phyloP scores from a whole-genome alignment of 2,888 invertebrate genomes.

The Mactromeris polynyma region DNA sequence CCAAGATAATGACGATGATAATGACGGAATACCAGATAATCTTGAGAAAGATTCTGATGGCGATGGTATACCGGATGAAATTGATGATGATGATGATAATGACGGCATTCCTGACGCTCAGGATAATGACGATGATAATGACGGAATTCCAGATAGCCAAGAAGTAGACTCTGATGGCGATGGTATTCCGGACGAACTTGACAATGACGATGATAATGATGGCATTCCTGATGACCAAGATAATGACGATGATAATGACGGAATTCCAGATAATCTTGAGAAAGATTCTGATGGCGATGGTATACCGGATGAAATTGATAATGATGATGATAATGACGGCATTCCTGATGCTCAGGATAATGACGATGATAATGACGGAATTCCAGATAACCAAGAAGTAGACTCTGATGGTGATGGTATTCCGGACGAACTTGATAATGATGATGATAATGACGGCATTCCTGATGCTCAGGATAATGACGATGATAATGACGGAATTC shows the following conservation, averaged over 20 bases:
- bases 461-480: constrained; percentile 77
- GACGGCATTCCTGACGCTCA: constrained; percentile 79
- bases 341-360: constrained; percentile 77
- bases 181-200: constrained; percentile 82
- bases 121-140: constrained; percentile 74
- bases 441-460: constrained; percentile 77
- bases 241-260: constrained; percentile 78
- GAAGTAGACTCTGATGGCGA: constrained; percentile 83
- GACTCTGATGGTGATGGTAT: constrained; percentile 85
- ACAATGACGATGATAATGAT: constrained; percentile 77
- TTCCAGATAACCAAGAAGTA: constrained; percentile 83
- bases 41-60: constrained; percentile 79
- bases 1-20: constrained; percentile 76
- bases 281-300: constrained; percentile 79
- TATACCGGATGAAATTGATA: constrained; percentile 83
- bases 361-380: constrained; percentile 79
- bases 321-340: constrained; percentile 75
- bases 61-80: constrained; percentile 80
- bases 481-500: constrained; percentile 80
- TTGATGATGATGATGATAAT: constrained; percentile 70
- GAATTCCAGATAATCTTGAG: constrained; percentile 75
- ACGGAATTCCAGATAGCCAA: constrained; percentile 79
- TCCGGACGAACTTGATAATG: constrained; percentile 77
- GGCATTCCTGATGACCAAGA: constrained; percentile 81
- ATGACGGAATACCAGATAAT: constrained; percentile 76